Base-by-base conservation (phyloP, 2,888 invertebrate species). In the Sarcophaga variegata region DNA sequence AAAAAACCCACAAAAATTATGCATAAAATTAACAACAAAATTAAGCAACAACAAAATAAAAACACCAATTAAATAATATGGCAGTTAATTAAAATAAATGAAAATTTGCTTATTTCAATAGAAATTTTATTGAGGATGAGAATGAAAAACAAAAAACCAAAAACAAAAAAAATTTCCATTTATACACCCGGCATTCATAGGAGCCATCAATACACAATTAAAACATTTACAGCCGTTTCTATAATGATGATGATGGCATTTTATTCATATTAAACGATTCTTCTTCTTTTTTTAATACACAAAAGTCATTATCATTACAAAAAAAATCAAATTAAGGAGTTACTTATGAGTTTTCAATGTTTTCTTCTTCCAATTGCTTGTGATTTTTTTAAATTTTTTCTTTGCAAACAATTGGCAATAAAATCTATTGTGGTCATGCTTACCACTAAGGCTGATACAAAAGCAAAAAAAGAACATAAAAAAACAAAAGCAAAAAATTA, bases 71-170 rank as follows among this genome's bases (percentile, higher is more conserved):
- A 75, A 37, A 74, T 5, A 8, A 49, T 17, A 22, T 27, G 59
- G 25, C 14, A 62, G 76, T 47, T 71, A 70, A 71, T 71, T 45
- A 63, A 17, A 82, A 59, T 37, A 37, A 37, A 37, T 37, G 6
- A 37, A 37, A 37, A 37, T 37, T 37, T 37, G 37, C 6, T 82
- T 59, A 74, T 37, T 80, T 72, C 60, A 67, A 79, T 54, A 74
- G 37, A 83, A 72, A 2, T 69, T 67, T 72, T 81, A 83, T 86
- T 86, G 86, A 86, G 80, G 80, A 83, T 83, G 86, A 80, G 83
- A 86, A 86, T 76, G 4, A 70, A 83, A 70, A 71, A 12, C 25
- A 6, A 54, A 45, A 77, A 81, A 70, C 14, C 47, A n/a, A 37
- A 49, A 78, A 59, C 67, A 67, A 6, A 37, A 37, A 37, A 6